phyloP scores from a whole-genome alignment of 2,797 vertebrate species.

The Channa striata region DNA sequence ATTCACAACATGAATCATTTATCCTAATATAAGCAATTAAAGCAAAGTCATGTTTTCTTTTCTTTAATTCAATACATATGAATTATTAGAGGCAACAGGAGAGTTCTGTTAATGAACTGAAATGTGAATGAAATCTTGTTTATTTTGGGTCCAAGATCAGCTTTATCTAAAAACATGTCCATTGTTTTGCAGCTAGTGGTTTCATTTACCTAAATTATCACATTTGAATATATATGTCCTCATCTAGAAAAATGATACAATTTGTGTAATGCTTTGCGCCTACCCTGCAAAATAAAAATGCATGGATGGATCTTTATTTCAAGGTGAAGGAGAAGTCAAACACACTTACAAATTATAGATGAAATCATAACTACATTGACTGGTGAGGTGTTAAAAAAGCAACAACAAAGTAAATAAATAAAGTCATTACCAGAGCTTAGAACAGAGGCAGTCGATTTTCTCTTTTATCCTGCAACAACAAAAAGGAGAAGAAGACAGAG shows the following conservation, averaged over 20 bases:
- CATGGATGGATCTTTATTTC: constrained; percentile 86
- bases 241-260: neutral
- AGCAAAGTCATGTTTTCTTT: constrained; percentile 8
- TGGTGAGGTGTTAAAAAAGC: constrained; percentile 75
- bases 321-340: constrained; percentile 93
- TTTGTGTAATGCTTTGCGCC: neutral
- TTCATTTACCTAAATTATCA: neutral
- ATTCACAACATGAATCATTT: constrained; percentile 44
- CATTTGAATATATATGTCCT: constrained; percentile 10
- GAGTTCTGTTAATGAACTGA: neutral
- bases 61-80: neutral
- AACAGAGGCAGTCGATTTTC: constrained; percentile 91
- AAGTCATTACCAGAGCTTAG: constrained; percentile 94
- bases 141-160: neutral
- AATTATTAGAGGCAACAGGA: neutral
- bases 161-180: neutral
- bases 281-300: constrained; percentile 32
- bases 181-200: neutral
- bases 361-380: constrained; percentile 89
- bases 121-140: neutral
- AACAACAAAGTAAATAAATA: constrained; percentile 86
- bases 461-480: constrained; percentile 92
- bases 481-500: constrained; percentile 84
- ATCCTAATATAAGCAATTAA: constrained; percentile 26
- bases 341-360: constrained; percentile 90